These are phyloP conservation scores for Hypena proboscidalis DNA, from an alignment of 2,888 invertebrate genomes.

Conservation along the genomic window DNA sequence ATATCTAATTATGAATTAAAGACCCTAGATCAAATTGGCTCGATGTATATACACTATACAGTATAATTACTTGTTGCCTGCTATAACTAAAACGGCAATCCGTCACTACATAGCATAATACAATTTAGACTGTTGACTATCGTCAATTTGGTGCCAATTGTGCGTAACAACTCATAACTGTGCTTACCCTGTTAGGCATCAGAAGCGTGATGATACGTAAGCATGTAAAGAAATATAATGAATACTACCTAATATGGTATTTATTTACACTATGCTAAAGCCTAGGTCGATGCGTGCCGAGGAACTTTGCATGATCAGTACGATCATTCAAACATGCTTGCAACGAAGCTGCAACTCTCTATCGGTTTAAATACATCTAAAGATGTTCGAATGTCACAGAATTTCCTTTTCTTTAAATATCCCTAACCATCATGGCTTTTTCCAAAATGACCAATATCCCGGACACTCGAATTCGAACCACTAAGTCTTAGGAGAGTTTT, in stretches of 20 bases:
- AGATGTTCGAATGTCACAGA: too few relatives aligned
- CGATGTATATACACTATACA: too few relatives aligned
- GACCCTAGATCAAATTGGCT: too few relatives aligned
- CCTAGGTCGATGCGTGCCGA: not conserved
- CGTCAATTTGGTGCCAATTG: conserved; percentile 1
- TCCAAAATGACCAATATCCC: too few relatives aligned
- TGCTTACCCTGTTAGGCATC: conserved; percentile 21
- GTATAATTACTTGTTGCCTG: too few relatives aligned
- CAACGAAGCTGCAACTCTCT: too few relatives aligned
- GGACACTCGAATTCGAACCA: too few relatives aligned
- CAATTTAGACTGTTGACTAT: not conserved
- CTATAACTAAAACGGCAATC: not conserved
- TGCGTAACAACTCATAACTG: conserved; percentile 10
- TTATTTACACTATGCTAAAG: conserved; percentile 24
- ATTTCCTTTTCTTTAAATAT: too few relatives aligned
- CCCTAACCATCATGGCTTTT: too few relatives aligned
- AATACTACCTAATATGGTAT: conserved; percentile 39
- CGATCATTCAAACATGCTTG: not conserved
- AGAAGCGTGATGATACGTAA: conserved; percentile 18
- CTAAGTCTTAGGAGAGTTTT: too few relatives aligned
- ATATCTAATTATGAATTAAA: too few relatives aligned
- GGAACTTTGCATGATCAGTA: not conserved
- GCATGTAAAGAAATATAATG: conserved; percentile 59
- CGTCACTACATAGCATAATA: not conserved
- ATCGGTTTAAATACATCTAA: too few relatives aligned